Conservation (phyloP, 1,140 invertebrate species). For the Papilio polytes region DNA sequence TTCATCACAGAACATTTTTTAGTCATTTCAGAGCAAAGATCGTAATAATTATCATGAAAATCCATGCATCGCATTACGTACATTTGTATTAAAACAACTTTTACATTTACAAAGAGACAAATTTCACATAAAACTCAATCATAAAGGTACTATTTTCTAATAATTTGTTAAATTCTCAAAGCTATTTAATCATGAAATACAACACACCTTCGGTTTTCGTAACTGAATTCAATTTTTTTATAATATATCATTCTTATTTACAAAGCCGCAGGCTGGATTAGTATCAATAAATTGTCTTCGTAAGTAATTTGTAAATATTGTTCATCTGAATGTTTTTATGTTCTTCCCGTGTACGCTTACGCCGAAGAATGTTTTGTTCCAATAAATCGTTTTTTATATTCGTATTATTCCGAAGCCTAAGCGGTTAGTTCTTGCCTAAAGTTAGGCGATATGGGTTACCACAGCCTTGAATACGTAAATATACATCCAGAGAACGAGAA, state of each 20-base stretch:
- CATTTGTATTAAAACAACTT: too few species aligned
- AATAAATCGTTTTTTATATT: too few species aligned
- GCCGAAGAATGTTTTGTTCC: background rate
- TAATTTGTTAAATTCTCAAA: background rate
- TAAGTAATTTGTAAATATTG: constrained; percentile 16
- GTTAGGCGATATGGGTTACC: too few species aligned
- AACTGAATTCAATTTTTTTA: background rate
- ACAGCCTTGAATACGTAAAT: too few species aligned
- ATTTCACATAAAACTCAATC: too few species aligned
- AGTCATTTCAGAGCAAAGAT: background rate
- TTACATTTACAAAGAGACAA: too few species aligned
- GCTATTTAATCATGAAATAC: too few species aligned
- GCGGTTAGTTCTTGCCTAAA: background rate
- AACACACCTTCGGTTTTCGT: background rate
- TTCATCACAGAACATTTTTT: background rate
- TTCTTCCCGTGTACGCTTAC: constrained; percentile 3
- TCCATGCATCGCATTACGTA: too few species aligned
- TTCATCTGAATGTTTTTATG: background rate
- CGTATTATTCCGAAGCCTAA: background rate
- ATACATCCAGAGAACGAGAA: too few species aligned
- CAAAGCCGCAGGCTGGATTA: constrained; percentile 5
- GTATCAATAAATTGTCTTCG: background rate
- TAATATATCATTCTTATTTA: background rate
- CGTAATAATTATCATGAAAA: background rate
- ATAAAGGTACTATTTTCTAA: background rate